A percentile compares a stretch with the other conserved stretches of the same genome.
phyloP scores from a whole-genome alignment of 2,113 vertebrate genomes.

The Monarcha castaneiventris region DNA sequence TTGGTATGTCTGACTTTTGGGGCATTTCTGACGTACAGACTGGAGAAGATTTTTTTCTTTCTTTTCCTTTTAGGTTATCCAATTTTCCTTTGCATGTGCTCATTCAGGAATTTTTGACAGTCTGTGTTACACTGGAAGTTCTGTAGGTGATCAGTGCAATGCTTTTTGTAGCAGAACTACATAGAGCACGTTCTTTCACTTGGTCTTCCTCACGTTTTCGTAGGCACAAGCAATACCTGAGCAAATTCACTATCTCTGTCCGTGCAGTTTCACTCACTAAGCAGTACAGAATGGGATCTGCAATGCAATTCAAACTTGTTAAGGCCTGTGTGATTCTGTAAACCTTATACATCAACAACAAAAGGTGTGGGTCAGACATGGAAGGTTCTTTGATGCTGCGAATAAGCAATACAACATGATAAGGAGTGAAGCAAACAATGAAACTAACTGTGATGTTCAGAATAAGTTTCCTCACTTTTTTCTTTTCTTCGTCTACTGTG shows the following conservation, averaged over 20 bases:
- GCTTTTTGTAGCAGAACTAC: not conserved
- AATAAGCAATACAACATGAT: constrained; percentile 80
- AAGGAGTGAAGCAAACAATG: constrained; percentile 83
- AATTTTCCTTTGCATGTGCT: not conserved
- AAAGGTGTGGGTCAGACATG: not conserved
- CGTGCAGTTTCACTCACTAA: constrained; percentile 82
- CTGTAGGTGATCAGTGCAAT: not conserved
- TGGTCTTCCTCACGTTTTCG: not conserved
- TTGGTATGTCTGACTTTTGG: not conserved
- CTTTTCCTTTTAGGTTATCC: not conserved
- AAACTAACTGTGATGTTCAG: constrained; percentile 75
- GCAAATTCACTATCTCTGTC: constrained; percentile 70
- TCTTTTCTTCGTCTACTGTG: constrained; percentile 77
- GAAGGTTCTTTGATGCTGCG: constrained; percentile 66
- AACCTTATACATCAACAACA: constrained; percentile 33
- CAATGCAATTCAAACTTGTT: constrained; percentile 83
- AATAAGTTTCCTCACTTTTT: constrained; percentile 77
- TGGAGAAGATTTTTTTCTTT: not conserved
- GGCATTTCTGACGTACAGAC: not conserved
- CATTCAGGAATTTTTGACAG: not conserved
- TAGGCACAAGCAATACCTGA: constrained; percentile 53
- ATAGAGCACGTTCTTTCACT: not conserved
- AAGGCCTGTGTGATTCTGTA: constrained; percentile 81
- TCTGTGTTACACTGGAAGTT: not conserved
- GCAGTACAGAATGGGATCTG: constrained; percentile 87